Percentiles rank a stretch among this genome's conserved stretches.
These are phyloP conservation scores for Spilogale gracilis DNA, from an alignment of 2,113 vertebrate species.

Conservation along the genomic window DNA sequence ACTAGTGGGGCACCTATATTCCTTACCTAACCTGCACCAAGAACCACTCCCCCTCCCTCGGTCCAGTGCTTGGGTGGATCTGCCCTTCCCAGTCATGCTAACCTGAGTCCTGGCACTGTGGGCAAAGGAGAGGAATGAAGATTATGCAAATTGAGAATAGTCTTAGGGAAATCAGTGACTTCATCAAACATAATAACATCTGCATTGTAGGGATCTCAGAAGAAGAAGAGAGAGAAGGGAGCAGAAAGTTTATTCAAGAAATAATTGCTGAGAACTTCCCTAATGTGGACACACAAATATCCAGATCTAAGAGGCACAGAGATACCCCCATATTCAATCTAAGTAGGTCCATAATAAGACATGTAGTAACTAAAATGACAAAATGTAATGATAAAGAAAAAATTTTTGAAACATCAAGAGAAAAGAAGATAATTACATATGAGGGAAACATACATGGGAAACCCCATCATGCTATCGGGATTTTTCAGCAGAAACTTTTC, in stretches of 20 bases:
- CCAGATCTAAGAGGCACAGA: not conserved
- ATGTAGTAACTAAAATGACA: not conserved
- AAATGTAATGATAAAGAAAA: not conserved
- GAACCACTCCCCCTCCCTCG: rapidly evolving
- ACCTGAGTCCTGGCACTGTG: not conserved
- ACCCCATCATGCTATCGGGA: not conserved
- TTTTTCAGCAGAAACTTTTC: no score
- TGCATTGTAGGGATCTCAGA: not conserved
- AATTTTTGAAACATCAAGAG: not conserved
- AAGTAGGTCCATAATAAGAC: not conserved
- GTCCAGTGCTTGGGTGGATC: not conserved
- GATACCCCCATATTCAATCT: not conserved
- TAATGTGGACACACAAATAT: not conserved
- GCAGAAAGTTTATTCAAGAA: not conserved
- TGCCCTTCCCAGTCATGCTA: not conserved
- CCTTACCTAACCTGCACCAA: not conserved
- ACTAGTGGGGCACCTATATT: not conserved
- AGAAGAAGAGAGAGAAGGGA: not conserved
- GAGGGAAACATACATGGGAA: not conserved
- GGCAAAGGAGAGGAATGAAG: not conserved
- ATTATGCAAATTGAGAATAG: not conserved
- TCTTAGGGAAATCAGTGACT: not conserved
- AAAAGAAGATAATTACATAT: not conserved
- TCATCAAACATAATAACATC: not conserved
- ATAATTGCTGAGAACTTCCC: not conserved